Percentiles rank a stretch among this genome's conserved stretches.
These are phyloP conservation scores for Drosophila nigromelanica DNA, from an alignment of 1,140 invertebrate species.

Conservation along the genomic window DNA sequence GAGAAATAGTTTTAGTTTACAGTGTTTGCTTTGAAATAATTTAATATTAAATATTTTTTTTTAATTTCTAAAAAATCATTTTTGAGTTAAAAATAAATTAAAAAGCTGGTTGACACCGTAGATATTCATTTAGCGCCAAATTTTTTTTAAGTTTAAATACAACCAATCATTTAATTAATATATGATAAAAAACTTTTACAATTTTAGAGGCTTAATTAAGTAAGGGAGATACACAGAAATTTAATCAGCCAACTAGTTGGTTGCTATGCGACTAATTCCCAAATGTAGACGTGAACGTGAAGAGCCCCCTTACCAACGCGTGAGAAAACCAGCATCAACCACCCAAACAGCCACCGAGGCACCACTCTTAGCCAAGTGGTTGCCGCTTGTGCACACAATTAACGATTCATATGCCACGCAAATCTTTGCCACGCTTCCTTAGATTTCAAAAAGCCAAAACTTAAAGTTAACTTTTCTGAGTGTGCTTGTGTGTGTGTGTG, in stretches of 20 bases:
- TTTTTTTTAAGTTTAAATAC: no score
- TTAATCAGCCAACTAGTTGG: neutral
- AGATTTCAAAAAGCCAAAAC: slow-evolving; percentile 49
- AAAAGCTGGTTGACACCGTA: no score
- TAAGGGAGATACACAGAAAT: neutral
- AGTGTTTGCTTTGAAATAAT: no score
- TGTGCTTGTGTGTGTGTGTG: neutral
- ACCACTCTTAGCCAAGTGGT: slow-evolving; percentile 11
- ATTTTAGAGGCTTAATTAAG: neutral
- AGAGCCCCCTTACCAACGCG: neutral
- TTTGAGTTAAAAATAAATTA: no score
- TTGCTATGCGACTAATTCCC: slow-evolving; percentile 12
- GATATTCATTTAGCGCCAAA: no score
- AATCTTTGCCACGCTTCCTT: slow-evolving; percentile 48
- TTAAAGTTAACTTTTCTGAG: slow-evolving; percentile 48
- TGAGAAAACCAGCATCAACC: neutral
- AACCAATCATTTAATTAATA: no score
- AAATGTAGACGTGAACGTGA: slow-evolving; percentile 8
- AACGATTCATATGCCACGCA: slow-evolving; percentile 73
- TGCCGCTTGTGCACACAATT: slow-evolving; percentile 48
- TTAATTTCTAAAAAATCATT: no score
- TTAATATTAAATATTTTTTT: no score
- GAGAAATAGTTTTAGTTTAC: neutral
- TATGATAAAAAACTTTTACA: neutral
- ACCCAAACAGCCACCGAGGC: neutral